phyloP scores from a whole-genome alignment of 2,888 invertebrate genomes.

The Nasonovia ribisnigri region DNA sequence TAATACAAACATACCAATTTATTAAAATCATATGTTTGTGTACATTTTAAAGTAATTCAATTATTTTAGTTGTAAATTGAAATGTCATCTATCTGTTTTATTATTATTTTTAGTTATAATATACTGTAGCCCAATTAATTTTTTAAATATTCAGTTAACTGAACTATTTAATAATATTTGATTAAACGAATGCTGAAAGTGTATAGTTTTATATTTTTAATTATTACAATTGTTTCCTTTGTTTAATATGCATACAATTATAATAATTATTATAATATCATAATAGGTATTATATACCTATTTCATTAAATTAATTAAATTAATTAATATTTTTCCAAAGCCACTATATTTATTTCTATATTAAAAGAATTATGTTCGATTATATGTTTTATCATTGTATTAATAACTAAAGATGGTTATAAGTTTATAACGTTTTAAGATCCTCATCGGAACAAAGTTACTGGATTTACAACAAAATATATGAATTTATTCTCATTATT shows the following conservation, averaged over 20 bases:
- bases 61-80: not conserved
- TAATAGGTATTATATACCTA: not conserved
- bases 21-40: not conserved
- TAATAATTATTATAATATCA: too few relatives aligned
- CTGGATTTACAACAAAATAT: not conserved
- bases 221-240: not conserved
- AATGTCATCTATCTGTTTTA: not conserved
- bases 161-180: not conserved
- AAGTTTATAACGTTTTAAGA: not conserved
- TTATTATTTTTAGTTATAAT: not conserved
- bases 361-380: not conserved
- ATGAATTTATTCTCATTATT: not conserved
- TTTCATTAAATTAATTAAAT: not conserved
- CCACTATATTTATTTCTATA: not conserved
- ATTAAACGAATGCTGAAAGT: not conserved
- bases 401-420: not conserved
- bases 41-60: not conserved
- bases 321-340: not conserved
- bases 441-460: not conserved
- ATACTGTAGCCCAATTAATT: not conserved
- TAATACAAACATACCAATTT: not conserved
- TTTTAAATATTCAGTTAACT: not conserved
- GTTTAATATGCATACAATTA: not conserved
- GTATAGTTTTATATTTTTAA: not conserved
- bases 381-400: not conserved